Evolutionary conservation across 1,140 invertebrate genomes (phyloP), one percentile per base, ranked within the genome.

Genomic region (Hylyphantes graminicola): DNA sequence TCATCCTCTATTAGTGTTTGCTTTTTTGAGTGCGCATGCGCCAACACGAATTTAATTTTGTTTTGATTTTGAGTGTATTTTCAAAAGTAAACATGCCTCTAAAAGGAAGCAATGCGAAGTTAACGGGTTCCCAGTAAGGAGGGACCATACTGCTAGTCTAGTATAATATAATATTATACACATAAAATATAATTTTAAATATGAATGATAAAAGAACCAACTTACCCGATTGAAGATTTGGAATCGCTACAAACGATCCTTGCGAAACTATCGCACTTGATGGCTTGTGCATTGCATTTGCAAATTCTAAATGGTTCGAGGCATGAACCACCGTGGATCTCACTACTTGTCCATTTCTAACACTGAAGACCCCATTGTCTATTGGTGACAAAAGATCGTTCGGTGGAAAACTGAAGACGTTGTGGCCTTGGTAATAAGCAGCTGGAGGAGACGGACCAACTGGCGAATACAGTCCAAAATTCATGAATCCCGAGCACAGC

Each of bases 401-500:
- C 48, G 65, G 9, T 48, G 77, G 77, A 13, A 80, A 80, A n/a
- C 53, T 57, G 51, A 80, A 80, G 8, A 80, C 54, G 51, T 59
- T 70, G 13, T 70, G 77, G 50, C 61, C 55, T 13, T 80, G 65
- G 53, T 48, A 76, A 50, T 19, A 17, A 8, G 77, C 35, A 35
- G 67, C 19, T 48, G 15, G 35, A 54, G 70, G 77, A 48, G 65
- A 70, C 64, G 57, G 7, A 8, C 53, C 54, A 15, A 57, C 72
- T 6, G 80, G 72, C n/a, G 80, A 82, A 55, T 53, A 74, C 17
- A 82, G 55, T 57, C 72, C 72, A 81, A 81, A 81, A 10, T 63
- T 72, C 70, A 74, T 74, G 57, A 82, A 74, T 21, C 78, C 53
- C 8, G 78, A 72, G 54, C 68, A 73, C n/a, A 81, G 67, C 10